Conservation (phyloP, 2,113 vertebrate genomes). For the Pseudorhombus dupliciocellatus region DNA sequence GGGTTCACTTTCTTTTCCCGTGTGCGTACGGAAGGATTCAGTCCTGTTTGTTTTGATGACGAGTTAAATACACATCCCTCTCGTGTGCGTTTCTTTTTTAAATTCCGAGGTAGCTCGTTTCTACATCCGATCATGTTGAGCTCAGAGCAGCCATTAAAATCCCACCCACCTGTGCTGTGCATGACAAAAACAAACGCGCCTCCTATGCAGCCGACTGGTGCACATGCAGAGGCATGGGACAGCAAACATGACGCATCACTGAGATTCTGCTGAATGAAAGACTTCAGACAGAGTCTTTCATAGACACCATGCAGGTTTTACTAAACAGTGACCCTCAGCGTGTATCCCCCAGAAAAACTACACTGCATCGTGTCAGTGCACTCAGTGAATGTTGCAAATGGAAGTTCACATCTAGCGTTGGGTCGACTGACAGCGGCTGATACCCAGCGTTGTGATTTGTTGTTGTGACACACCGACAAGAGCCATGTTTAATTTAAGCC, state of each 20-base stretch:
- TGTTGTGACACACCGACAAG: background rate
- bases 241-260: slow-evolving; percentile 21
- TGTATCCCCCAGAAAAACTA: background rate
- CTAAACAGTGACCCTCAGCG: too few relatives aligned
- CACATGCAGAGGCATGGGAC: background rate
- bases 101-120: background rate
- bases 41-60: background rate
- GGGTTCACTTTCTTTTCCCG: background rate
- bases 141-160: slow-evolving; percentile 25
- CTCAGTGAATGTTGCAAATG: background rate
- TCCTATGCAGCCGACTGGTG: slow-evolving; percentile 1
- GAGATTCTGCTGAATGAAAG: slow-evolving; percentile 25
- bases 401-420: background rate
- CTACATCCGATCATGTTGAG: slow-evolving; percentile 1
- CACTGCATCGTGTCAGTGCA: background rate
- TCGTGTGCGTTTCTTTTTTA: background rate
- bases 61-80: background rate
- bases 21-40: background rate
- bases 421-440: background rate
- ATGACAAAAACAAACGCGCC: background rate
- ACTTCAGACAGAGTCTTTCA: background rate
- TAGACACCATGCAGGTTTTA: background rate
- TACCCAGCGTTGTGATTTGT: background rate
- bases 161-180: slow-evolving; percentile 6
- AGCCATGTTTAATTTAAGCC: background rate